phyloP scores from a whole-genome alignment of 2,797 vertebrate genomes.

The Phataginus tricuspis region DNA sequence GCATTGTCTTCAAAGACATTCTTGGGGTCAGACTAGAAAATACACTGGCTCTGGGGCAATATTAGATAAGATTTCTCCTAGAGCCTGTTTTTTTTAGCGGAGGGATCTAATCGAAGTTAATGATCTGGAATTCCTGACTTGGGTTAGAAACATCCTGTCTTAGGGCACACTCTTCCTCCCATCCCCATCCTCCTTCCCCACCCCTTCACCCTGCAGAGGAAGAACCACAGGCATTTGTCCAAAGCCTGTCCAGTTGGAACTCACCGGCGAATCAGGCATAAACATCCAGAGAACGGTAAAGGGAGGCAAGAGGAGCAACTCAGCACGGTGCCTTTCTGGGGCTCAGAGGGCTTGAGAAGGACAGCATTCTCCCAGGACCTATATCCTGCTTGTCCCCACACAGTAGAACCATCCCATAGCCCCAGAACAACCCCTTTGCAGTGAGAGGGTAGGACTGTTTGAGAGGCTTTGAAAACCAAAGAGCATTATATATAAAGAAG shows the following conservation, averaged over 20 bases:
- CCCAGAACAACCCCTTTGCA: background rate
- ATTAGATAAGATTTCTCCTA: background rate
- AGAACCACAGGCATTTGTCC: background rate
- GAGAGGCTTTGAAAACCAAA: constrained; percentile 14
- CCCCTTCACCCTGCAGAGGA: background rate
- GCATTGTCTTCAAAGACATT: background rate
- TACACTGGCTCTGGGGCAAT: background rate
- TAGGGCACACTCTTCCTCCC: background rate
- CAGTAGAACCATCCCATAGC: background rate
- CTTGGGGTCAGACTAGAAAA: background rate
- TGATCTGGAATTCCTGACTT: background rate
- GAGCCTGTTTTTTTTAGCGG: background rate
- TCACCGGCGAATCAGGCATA: background rate
- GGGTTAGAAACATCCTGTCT: background rate
- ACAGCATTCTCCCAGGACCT: background rate
- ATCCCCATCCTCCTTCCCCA: background rate
- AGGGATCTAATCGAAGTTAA: background rate
- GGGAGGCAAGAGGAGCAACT: background rate
- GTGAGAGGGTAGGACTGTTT: background rate
- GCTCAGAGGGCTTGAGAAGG: background rate
- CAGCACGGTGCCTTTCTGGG: background rate
- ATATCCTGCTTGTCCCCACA: background rate
- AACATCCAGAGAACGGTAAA: background rate
- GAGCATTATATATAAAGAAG: background rate
- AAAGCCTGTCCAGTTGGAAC: background rate